Percentiles rank a stretch among this genome's conserved stretches.
phyloP scores from a whole-genome alignment of 1,140 invertebrate species.

The Drosophila bipectinata region DNA sequence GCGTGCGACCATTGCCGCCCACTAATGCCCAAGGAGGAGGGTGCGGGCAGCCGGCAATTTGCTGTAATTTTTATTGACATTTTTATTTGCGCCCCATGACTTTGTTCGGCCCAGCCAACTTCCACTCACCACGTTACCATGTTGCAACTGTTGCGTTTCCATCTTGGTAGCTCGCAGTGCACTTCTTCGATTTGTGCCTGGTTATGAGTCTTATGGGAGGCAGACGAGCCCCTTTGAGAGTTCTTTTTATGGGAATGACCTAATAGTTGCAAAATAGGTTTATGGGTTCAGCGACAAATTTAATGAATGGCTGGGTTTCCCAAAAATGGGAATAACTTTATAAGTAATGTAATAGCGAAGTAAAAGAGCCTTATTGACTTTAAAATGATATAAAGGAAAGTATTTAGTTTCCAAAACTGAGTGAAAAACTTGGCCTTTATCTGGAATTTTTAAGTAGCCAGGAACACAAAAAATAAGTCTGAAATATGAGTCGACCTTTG shows the following conservation, averaged over 20 bases:
- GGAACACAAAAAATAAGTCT: neutral
- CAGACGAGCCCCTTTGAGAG: conserved; percentile 32
- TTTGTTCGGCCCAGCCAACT: conserved; percentile 20
- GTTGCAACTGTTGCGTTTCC: conserved; percentile 46
- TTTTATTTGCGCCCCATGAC: conserved; percentile 68
- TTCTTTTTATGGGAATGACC: conserved; percentile 50
- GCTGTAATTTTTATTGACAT: conserved; percentile 60
- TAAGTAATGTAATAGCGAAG: no score
- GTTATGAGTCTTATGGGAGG: conserved; percentile 17
- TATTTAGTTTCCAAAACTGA: no score
- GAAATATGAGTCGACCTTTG: conserved; percentile 12
- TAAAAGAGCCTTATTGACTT: no score
- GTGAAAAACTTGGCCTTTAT: neutral
- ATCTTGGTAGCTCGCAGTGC: conserved; percentile 13
- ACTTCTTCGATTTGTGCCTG: conserved; percentile 4
- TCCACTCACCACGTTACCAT: conserved; percentile 8
- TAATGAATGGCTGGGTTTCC: conserved; percentile 8
- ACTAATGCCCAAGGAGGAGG: conserved; percentile 5
- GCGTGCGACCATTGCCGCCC: conserved; percentile 47
- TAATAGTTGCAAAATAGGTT: conserved; percentile 48
- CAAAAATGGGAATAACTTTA: neutral
- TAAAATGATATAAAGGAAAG: no score
- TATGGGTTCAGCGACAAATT: conserved; percentile 28
- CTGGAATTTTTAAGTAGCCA: neutral
- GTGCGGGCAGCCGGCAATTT: conserved; percentile 35